A percentile compares a stretch with the other conserved stretches of the same genome.
Conservation (phyloP, 2,888 invertebrate species). For the Blastobasis lacticolella region DNA sequence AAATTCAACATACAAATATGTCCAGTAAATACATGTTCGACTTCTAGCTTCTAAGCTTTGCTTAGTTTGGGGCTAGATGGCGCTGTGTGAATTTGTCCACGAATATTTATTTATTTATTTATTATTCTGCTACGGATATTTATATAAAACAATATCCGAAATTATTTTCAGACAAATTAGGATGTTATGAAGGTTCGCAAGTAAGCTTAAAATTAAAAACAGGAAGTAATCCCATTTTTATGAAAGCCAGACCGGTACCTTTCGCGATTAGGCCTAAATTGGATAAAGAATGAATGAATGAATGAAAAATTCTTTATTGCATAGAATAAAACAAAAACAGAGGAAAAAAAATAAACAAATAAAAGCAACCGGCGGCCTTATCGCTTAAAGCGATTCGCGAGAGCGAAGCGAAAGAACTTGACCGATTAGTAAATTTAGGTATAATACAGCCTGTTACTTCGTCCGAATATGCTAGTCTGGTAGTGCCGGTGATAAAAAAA, state of each 20-base stretch:
- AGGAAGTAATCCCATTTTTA: conserved; percentile 9
- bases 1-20: background rate
- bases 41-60: no score
- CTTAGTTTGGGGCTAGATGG: no score
- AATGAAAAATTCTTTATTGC: no score
- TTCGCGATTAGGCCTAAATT: conserved; percentile 15
- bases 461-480: conserved; percentile 6
- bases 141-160: background rate
- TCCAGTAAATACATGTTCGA: background rate
- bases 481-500: background rate
- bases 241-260: conserved; percentile 14
- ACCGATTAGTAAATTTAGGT: conserved; percentile 11
- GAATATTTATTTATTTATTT: no score
- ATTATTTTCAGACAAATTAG: conserved; percentile 2
- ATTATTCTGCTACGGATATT: no score
- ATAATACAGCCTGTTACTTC: conserved; percentile 14
- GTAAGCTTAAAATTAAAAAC: conserved; percentile 10
- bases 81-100: no score
- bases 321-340: no score
- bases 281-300: no score
- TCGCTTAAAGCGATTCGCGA: background rate
- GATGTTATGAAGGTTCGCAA: conserved; percentile 9
- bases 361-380: no score
- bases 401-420: conserved; percentile 9
- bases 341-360: no score